A percentile compares a stretch with the other conserved stretches of the same genome.
phyloP scores from a whole-genome alignment of 2,797 vertebrate genomes.

The Spondyliosoma cantharus region DNA sequence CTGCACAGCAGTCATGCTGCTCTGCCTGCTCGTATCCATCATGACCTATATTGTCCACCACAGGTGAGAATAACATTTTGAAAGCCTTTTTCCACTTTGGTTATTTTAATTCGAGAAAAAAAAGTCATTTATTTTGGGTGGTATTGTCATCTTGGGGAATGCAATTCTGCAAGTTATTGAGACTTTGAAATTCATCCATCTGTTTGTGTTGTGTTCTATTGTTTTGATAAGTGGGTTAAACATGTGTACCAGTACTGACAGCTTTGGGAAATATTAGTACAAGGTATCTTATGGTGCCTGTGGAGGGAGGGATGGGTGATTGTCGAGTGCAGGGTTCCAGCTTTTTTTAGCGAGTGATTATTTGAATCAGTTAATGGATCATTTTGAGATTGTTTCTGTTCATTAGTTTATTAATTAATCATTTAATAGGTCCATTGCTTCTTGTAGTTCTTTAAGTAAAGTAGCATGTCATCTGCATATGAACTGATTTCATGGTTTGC shows the following conservation, averaged over 20 bases:
- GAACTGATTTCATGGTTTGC: neutral
- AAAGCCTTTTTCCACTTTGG: too few relatives aligned
- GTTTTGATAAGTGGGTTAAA: neutral
- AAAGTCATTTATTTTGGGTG: neutral
- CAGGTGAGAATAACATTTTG: slow-evolving; percentile 82
- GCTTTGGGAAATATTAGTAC: neutral
- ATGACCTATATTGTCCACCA: slow-evolving; percentile 93
- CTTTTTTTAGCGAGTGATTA: too few relatives aligned
- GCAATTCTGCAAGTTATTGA: neutral
- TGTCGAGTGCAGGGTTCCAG: neutral
- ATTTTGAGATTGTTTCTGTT: neutral
- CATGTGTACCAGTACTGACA: neutral
- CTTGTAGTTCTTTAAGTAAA: neutral
- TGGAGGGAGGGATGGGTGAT: neutral
- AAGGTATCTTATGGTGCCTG: neutral
- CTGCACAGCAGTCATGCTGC: slow-evolving; percentile 95
- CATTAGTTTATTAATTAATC: too few relatives aligned
- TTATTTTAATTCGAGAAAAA: too few relatives aligned
- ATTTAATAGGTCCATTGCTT: neutral
- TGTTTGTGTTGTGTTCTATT: neutral
- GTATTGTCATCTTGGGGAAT: neutral
- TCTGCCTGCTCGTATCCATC: slow-evolving; percentile 93
- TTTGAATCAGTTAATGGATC: neutral
- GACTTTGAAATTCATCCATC: neutral
- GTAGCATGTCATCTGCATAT: neutral